Evolutionary conservation across 2,797 vertebrate genomes (phyloP), one percentile per base, ranked within the genome.

Genomic region (Borostomias antarcticus): DNA sequence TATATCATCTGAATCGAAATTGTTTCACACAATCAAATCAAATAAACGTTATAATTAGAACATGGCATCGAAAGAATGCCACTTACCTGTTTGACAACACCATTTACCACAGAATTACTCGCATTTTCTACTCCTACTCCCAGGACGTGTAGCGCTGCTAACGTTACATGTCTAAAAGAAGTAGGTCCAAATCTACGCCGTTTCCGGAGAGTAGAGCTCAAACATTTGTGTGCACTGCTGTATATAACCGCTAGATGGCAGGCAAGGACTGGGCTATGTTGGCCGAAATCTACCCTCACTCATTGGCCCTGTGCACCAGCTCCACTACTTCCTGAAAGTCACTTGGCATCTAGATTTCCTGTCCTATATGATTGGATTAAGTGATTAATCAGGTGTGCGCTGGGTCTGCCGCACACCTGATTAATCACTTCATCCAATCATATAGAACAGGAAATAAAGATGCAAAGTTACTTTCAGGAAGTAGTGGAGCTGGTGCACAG

Each of bases 151-250:
- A 59, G 15, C 33, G 5, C 8, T 9, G 1, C 5, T n/a, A n/a
- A n/a, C 7, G 64, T 62, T 58, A 29, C 75, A 78, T 59, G 77
- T 69, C 76, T 77, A 54, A 80, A 15, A 9, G 62, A 82, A 48
- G 56, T 67, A 90, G 88, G 88, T 90, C 85, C 82, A 37, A 29
- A 30, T 0, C 0, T 8, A 84, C 86, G 87, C 4, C 79, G 89
- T 30, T 48, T 93, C 89, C 90, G 87, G 82, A 4, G 2, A 15
- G 28, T 21, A 13, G 1, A 54, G 54, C 23, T 9, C 13, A 59
- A 59, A 17, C 7, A 45, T 45, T 45, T 45, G 17, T 45, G 4
- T 37, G 69, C 26, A 17, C 30, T 21, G 0, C 0, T 2, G 0
- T 0, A 0, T n/a, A 1, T 17, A 56, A 50, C 8, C 87, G 37